Percentiles rank a stretch among this genome's conserved stretches.
phyloP scores from a whole-genome alignment of 1,140 invertebrate genomes.

The Zaprionus africanus region DNA sequence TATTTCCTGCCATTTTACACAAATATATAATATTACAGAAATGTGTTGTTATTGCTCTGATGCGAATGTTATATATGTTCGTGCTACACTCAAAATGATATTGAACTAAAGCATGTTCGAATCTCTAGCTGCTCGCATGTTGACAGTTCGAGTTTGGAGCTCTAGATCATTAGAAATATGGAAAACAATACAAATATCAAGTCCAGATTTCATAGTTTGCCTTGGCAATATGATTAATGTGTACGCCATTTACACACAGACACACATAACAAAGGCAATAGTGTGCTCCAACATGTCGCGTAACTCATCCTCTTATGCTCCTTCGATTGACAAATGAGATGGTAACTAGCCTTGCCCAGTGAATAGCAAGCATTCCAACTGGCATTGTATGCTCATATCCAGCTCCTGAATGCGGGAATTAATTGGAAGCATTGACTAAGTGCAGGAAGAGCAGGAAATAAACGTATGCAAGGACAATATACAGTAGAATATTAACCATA shows the following conservation, averaged over 20 bases:
- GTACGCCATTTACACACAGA: not conserved
- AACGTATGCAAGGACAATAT: no score
- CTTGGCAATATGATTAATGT: not conserved
- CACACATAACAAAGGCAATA: not conserved
- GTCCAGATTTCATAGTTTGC: no score
- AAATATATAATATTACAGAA: not conserved
- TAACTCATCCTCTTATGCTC: slow-evolving; percentile 15
- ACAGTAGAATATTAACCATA: not conserved
- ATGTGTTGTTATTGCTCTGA: not conserved
- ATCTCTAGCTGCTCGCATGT: not conserved
- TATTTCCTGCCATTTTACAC: not conserved
- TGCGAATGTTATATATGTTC: not conserved
- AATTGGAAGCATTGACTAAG: slow-evolving; percentile 1
- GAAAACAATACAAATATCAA: not conserved
- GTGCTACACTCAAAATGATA: not conserved
- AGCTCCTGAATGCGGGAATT: not conserved
- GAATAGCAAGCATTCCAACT: not conserved
- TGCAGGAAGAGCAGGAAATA: no score
- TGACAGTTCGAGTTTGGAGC: not conserved
- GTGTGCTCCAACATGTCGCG: not conserved
- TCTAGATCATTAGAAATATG: not conserved
- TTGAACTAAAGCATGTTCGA: not conserved
- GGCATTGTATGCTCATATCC: not conserved
- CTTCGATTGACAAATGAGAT: slow-evolving; percentile 24
- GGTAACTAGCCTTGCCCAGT: slow-evolving; percentile 4